Conservation (phyloP, 2,888 invertebrate species). For the Stenotaenia linearis region DNA sequence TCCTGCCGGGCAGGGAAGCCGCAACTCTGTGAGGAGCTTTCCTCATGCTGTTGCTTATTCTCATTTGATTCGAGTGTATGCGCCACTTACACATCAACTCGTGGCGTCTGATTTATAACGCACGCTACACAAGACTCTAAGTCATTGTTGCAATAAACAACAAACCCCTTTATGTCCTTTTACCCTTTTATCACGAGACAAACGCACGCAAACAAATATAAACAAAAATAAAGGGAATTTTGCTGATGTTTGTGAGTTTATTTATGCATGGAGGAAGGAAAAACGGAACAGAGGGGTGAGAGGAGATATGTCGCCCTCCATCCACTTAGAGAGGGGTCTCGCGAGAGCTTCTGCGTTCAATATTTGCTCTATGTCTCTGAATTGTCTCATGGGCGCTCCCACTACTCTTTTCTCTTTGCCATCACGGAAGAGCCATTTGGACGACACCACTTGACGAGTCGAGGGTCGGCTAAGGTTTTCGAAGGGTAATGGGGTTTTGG, state of each 20-base stretch:
- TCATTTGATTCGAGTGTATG: constrained; percentile 17
- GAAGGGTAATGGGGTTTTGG: background rate
- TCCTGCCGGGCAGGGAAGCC: constrained; percentile 26
- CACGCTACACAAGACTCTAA: background rate
- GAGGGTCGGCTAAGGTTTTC: background rate
- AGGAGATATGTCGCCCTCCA: constrained; percentile 13
- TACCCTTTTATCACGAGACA: too few relatives aligned
- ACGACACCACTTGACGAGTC: constrained; percentile 1
- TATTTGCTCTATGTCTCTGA: constrained; percentile 20
- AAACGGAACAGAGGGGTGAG: background rate
- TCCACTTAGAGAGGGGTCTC: constrained; percentile 26
- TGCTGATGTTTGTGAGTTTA: background rate
- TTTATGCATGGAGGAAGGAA: background rate
- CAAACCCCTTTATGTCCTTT: background rate
- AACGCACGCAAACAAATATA: background rate
- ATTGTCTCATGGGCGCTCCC: constrained; percentile 24
- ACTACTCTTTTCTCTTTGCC: constrained; percentile 16
- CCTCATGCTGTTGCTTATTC: background rate
- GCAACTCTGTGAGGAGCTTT: constrained; percentile 24
- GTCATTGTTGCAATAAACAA: background rate
- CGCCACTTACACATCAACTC: background rate
- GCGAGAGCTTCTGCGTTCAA: constrained; percentile 22
- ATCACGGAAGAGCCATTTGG: constrained; percentile 7
- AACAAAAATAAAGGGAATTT: background rate
- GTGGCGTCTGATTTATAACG: background rate